Conservation (phyloP, 2,113 vertebrate genomes). For the Ophiodon elongatus region DNA sequence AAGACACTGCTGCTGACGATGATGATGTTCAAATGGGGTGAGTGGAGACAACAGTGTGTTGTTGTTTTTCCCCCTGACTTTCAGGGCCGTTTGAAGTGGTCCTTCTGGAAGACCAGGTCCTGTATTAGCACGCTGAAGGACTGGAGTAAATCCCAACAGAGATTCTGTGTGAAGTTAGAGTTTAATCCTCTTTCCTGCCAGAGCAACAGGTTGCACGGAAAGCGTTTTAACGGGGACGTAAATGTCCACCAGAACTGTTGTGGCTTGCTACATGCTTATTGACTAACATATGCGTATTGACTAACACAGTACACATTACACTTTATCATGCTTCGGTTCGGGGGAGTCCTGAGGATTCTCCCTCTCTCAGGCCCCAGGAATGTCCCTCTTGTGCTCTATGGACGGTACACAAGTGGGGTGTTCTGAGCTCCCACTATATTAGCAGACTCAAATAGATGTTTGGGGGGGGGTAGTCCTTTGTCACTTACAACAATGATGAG, state of each 20-base stretch:
- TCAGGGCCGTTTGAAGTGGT: not conserved
- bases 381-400: conserved; percentile 36
- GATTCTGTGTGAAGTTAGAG: not conserved
- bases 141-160: not conserved
- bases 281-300: not conserved
- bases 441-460: conserved; percentile 5
- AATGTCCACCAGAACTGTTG: not conserved
- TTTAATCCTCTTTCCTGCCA: conserved; percentile 19
- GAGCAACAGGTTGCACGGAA: conserved; percentile 17
- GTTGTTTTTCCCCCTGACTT: not conserved
- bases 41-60: conserved; percentile 29
- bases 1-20: conserved; percentile 77
- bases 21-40: conserved; percentile 84
- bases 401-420: conserved; percentile 14
- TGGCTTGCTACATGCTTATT: not conserved
- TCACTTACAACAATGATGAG: conserved; percentile 9
- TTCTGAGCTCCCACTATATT: conserved; percentile 16
- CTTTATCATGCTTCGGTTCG: not conserved
- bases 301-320: not conserved
- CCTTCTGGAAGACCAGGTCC: not conserved
- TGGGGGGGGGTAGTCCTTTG: conserved; percentile 37
- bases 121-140: not conserved
- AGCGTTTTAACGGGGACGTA: not conserved
- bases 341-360: not conserved
- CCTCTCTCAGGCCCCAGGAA: conserved; percentile 30